phyloP scores from a whole-genome alignment of 1,140 invertebrate species.

The Habropoda laboriosa region DNA sequence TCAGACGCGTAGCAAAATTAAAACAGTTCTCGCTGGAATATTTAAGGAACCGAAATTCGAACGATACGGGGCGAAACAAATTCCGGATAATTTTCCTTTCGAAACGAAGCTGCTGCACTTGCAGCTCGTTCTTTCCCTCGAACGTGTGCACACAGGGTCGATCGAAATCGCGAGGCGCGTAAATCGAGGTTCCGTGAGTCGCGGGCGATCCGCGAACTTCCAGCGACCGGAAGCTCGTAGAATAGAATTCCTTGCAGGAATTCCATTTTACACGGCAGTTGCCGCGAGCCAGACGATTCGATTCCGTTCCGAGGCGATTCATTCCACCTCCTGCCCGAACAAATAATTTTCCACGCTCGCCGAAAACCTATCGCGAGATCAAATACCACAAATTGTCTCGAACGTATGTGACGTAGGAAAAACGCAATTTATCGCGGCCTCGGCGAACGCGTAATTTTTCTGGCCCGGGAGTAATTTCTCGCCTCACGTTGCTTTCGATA shows the following conservation, averaged over 20 bases:
- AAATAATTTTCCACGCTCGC: slow-evolving; percentile 34
- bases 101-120: too few species aligned
- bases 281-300: slow-evolving; percentile 29
- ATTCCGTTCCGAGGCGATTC: slow-evolving; percentile 38
- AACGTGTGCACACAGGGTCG: neutral
- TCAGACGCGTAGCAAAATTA: neutral
- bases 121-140: neutral
- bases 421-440: neutral
- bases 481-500: neutral
- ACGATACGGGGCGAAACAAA: neutral
- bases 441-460: neutral
- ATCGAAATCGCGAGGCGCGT: slow-evolving; percentile 16
- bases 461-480: neutral
- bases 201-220: slow-evolving; percentile 16
- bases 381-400: slow-evolving; percentile 22
- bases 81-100: neutral
- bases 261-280: slow-evolving; percentile 40
- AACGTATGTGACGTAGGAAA: neutral
- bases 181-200: slow-evolving; percentile 20
- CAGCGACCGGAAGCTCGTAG: neutral
- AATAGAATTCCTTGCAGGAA: slow-evolving; percentile 47
- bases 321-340: slow-evolving; percentile 4
- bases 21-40: neutral
- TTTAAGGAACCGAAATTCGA: neutral
- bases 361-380: slow-evolving; percentile 21